Evolutionary conservation across 2,113 vertebrate species (phyloP).

Genomic region (Turdus rufiventris): DNA sequence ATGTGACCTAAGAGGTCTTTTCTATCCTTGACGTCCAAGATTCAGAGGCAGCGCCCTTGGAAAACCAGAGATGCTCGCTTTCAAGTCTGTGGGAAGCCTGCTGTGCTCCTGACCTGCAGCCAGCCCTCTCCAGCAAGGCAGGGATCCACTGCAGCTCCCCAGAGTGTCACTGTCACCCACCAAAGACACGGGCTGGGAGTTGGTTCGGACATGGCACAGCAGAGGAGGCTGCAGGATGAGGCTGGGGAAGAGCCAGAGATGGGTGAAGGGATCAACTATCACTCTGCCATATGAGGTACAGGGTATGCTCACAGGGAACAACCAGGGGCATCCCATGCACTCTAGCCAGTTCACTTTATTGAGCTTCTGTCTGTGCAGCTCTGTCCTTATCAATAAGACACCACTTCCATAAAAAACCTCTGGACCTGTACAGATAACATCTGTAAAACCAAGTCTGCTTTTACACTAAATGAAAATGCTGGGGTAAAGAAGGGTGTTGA

Average conservation of each 20-base stretch:
- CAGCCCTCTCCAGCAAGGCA: neutral
- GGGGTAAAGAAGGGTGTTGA: neutral
- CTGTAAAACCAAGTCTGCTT: neutral
- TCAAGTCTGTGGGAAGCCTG: neutral
- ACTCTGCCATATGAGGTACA: neutral
- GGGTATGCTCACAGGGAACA: neutral
- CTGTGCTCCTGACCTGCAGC: rapidly evolving
- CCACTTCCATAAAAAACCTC: neutral
- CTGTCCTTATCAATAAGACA: neutral
- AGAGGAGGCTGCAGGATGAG: neutral
- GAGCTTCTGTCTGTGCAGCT: neutral
- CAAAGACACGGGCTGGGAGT: neutral
- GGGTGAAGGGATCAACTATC: neutral
- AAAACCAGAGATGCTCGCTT: constrained; percentile 19
- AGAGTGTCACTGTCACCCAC: neutral
- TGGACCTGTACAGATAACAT: neutral
- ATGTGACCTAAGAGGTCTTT: constrained; percentile 14
- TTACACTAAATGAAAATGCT: neutral
- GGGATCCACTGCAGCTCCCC: neutral
- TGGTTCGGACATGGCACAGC: neutral
- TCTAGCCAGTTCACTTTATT: neutral
- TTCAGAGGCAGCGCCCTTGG: neutral
- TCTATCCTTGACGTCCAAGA: neutral
- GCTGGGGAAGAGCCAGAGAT: neutral
- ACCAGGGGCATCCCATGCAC: neutral